Conservation (phyloP, 2,888 invertebrate species). For the Netelia fuscicornis region DNA sequence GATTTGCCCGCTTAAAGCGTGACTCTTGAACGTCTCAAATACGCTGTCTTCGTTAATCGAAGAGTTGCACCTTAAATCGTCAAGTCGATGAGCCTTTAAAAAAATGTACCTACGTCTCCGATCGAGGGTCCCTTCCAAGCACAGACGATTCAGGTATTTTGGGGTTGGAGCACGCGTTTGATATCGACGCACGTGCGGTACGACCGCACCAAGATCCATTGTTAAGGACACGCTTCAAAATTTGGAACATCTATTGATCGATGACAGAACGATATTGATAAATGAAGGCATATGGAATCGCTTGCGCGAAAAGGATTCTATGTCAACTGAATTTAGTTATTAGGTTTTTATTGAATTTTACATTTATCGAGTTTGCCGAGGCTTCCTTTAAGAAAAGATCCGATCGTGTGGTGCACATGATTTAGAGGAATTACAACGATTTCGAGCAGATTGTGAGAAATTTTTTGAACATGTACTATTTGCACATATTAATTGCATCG, state of each 20-base stretch:
- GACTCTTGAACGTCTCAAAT: background rate
- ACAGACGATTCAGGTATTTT: background rate
- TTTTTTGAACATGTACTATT: background rate
- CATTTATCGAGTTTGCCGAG: too few relatives aligned
- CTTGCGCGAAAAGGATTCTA: too few relatives aligned
- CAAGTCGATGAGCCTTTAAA: background rate
- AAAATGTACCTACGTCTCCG: background rate
- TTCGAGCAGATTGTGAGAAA: too few relatives aligned
- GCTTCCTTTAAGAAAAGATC: too few relatives aligned
- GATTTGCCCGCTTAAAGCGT: background rate
- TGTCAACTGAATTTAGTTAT: too few relatives aligned
- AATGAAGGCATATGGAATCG: background rate
- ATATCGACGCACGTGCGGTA: background rate
- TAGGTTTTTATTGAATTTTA: too few relatives aligned
- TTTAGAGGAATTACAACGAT: too few relatives aligned
- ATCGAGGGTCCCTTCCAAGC: background rate
- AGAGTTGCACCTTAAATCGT: background rate
- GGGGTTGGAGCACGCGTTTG: conserved; percentile 11
- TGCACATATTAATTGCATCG: conserved; percentile 3
- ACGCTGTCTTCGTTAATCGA: background rate
- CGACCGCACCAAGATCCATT: background rate
- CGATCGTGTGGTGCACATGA: conserved; percentile 74
- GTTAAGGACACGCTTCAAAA: conserved; percentile 2
- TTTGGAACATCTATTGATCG: conserved; percentile 16
- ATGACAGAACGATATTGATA: background rate